Conservation (phyloP, 2,888 invertebrate species). For the Coelopa pilipes region DNA sequence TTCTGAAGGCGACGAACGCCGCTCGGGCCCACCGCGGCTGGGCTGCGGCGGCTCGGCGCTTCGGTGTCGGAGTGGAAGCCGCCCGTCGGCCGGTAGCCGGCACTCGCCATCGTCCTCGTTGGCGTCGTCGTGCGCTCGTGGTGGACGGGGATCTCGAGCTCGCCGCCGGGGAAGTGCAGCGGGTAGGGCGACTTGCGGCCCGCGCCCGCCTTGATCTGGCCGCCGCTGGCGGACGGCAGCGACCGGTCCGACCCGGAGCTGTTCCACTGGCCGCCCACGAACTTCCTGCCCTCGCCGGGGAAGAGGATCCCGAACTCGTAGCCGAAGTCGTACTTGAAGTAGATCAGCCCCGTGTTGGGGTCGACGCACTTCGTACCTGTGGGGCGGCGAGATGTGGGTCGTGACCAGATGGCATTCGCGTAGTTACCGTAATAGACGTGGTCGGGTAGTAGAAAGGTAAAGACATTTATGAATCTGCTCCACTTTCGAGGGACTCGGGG, state of each 20-base stretch:
- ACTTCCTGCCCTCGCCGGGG: constrained; percentile 73
- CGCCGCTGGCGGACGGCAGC: constrained; percentile 28
- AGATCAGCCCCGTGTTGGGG: constrained; percentile 79
- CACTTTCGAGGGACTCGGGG: background rate
- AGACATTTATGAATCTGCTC: no score
- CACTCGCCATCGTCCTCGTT: constrained; percentile 23
- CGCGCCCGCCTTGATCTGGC: constrained; percentile 27
- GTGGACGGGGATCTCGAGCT: constrained; percentile 75
- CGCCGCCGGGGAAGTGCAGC: constrained; percentile 67
- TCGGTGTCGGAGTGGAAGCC: constrained; percentile 60
- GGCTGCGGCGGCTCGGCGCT: constrained; percentile 39
- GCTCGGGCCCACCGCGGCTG: constrained; percentile 29
- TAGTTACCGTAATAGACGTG: no score
- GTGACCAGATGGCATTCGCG: no score
- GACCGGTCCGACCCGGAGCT: constrained; percentile 49
- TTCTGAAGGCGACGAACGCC: constrained; percentile 55
- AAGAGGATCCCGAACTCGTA: constrained; percentile 81
- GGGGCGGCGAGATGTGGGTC: no score
- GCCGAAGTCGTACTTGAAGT: constrained; percentile 85
- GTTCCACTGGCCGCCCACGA: constrained; percentile 63
- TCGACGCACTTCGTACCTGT: constrained; percentile 81
- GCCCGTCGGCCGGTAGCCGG: no score
- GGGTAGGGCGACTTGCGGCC: constrained; percentile 63
- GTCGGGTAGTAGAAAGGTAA: no score
- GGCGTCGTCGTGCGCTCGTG: constrained; percentile 70